These are phyloP conservation scores for Ahaetulla prasina DNA, from an alignment of 2,113 vertebrate genomes.

Conservation along the genomic window DNA sequence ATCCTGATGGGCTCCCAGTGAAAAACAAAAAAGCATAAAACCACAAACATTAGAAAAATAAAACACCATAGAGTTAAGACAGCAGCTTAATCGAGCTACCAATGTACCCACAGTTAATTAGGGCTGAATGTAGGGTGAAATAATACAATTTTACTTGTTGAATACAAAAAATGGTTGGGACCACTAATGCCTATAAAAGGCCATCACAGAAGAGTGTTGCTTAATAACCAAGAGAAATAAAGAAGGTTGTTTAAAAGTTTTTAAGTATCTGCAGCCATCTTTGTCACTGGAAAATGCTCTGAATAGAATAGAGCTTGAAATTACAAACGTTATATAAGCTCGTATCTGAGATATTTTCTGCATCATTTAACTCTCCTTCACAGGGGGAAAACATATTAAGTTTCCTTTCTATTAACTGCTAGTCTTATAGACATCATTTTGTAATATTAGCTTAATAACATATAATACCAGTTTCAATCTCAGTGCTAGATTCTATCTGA, in stretches of 20 bases:
- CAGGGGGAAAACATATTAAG: not conserved
- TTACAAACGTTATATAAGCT: not conserved
- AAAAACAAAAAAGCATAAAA: not conserved
- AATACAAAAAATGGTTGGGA: not conserved
- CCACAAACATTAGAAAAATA: not conserved
- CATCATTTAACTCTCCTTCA: not conserved
- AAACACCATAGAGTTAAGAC: not conserved
- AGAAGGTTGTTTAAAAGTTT: not conserved
- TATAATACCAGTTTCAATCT: not conserved
- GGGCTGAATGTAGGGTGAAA: constrained; percentile 12
- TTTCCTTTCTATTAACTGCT: not conserved
- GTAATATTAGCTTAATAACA: not conserved
- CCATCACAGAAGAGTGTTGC: not conserved
- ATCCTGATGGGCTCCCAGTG: not conserved
- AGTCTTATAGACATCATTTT: not conserved
- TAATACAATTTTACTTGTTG: not conserved
- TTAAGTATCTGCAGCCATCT: not conserved
- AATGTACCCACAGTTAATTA: constrained; percentile 18
- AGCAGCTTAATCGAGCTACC: constrained; percentile 14
- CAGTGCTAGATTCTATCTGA: not conserved
- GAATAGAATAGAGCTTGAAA: not conserved
- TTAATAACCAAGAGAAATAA: not conserved
- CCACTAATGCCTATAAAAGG: not conserved
- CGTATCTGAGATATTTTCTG: not conserved
- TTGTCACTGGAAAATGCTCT: not conserved